phyloP scores from a whole-genome alignment of 2,113 vertebrate genomes.

The Cyphomyrus discorhynchus region DNA sequence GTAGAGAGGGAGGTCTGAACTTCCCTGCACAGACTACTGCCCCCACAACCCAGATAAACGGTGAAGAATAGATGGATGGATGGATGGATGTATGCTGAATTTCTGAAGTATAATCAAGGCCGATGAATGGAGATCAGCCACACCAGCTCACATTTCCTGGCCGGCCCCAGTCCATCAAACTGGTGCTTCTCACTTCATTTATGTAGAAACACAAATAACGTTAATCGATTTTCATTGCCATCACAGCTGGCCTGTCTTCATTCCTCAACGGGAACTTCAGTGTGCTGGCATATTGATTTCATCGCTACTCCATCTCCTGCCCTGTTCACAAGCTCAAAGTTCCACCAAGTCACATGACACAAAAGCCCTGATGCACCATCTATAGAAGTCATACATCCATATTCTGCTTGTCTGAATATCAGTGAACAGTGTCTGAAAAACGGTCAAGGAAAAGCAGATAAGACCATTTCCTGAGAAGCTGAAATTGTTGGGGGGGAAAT shows the following conservation, averaged over 20 bases:
- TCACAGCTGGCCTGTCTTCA: not conserved
- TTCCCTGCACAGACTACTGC: not conserved
- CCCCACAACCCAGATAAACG: not conserved
- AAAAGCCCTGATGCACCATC: not conserved
- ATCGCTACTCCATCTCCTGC: not conserved
- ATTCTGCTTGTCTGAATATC: not conserved
- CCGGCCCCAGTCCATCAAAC: not conserved
- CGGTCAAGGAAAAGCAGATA: not conserved
- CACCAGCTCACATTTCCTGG: not conserved
- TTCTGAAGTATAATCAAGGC: not conserved
- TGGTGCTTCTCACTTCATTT: not conserved
- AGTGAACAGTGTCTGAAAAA: not conserved
- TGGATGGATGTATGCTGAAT: not conserved
- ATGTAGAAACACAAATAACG: not conserved
- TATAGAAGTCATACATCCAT: not conserved
- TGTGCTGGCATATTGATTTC: not conserved
- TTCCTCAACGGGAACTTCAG: not conserved
- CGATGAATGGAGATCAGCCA: not conserved
- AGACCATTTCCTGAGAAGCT: not conserved
- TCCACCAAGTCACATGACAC: not conserved
- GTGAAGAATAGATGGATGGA: not conserved
- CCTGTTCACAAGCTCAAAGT: not conserved
- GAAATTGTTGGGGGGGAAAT: not conserved
- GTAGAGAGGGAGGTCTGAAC: not conserved
- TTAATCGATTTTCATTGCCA: not conserved